These are phyloP conservation scores for Plutomurus gul DNA, from an alignment of 1,140 invertebrate species.

Conservation along the genomic window DNA sequence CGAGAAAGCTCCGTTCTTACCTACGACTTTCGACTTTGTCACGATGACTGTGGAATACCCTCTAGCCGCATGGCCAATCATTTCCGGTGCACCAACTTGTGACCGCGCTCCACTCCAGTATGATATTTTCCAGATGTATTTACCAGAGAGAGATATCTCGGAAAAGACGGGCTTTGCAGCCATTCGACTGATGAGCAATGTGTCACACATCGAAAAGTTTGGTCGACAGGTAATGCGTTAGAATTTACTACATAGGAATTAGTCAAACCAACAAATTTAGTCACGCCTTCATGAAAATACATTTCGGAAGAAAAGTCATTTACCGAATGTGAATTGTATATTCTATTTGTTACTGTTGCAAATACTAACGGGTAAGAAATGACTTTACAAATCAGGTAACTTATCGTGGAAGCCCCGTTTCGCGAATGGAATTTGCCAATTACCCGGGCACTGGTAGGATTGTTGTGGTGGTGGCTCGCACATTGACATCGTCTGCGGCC, in stretches of 20 bases:
- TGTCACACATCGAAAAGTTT: slow-evolving; percentile 63
- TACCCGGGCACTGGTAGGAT: slow-evolving; percentile 69
- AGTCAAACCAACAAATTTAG: no score
- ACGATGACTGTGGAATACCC: slow-evolving; percentile 66
- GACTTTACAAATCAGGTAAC: slow-evolving; percentile 22
- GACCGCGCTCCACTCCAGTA: slow-evolving; percentile 59
- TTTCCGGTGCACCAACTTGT: slow-evolving; percentile 53
- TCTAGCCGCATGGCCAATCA: slow-evolving; percentile 60
- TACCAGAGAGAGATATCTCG: slow-evolving; percentile 65
- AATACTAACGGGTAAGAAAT: background rate
- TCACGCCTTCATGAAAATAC: no score
- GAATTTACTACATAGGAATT: no score
- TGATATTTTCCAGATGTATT: slow-evolving; percentile 68
- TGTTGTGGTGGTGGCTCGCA: slow-evolving; percentile 60
- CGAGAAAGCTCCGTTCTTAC: slow-evolving; percentile 69
- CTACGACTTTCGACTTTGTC: slow-evolving; percentile 60
- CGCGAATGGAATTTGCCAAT: slow-evolving; percentile 60
- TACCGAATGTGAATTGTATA: no score
- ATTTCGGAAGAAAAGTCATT: no score
- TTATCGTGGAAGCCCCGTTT: slow-evolving; percentile 40
- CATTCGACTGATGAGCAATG: slow-evolving; percentile 67
- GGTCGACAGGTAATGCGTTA: slow-evolving; percentile 67
- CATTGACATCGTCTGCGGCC: slow-evolving; percentile 59
- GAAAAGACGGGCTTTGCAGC: slow-evolving; percentile 66
- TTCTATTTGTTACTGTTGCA: no score